Conservation (phyloP, 2,888 invertebrate genomes). For the Pseudococcus longispinus region DNA sequence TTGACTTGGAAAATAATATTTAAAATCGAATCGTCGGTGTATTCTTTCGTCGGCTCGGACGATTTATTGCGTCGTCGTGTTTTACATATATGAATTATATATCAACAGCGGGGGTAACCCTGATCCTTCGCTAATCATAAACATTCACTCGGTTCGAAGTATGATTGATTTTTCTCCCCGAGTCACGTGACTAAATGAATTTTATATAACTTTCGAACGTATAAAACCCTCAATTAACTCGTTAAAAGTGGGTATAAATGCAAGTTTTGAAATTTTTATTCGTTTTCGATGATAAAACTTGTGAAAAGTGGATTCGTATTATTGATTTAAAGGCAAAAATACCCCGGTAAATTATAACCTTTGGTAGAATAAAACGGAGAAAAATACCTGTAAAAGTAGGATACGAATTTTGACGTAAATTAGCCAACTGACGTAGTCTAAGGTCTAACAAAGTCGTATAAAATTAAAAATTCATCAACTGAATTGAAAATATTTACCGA, state of each 20-base stretch:
- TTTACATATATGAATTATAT: slow-evolving; percentile 31
- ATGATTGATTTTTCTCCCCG: slow-evolving; percentile 14
- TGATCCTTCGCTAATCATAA: slow-evolving; percentile 14
- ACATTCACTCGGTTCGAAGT: slow-evolving; percentile 22
- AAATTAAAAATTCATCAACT: neutral
- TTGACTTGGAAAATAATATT: slow-evolving; percentile 1
- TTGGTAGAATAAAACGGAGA: neutral
- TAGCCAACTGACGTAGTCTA: neutral
- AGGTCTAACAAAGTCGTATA: neutral
- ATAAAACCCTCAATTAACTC: slow-evolving; percentile 24
- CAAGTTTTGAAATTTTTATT: slow-evolving; percentile 28
- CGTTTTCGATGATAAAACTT: neutral
- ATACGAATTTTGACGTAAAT: neutral
- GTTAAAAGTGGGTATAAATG: slow-evolving; percentile 29
- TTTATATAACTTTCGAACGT: neutral
- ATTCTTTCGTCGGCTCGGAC: slow-evolving; percentile 1
- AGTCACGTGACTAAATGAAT: slow-evolving; percentile 38
- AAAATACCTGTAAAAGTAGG: neutral
- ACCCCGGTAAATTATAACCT: neutral
- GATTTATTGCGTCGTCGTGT: slow-evolving; percentile 28
- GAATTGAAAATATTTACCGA: neutral
- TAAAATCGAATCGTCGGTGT: neutral
- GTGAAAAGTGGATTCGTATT: slow-evolving; percentile 12
- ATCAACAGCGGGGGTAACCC: neutral
- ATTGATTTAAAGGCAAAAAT: slow-evolving; percentile 1